Percentiles rank a stretch among this genome's conserved stretches.
phyloP scores from a whole-genome alignment of 1,140 invertebrate genomes.

The Theocolax elegans region DNA sequence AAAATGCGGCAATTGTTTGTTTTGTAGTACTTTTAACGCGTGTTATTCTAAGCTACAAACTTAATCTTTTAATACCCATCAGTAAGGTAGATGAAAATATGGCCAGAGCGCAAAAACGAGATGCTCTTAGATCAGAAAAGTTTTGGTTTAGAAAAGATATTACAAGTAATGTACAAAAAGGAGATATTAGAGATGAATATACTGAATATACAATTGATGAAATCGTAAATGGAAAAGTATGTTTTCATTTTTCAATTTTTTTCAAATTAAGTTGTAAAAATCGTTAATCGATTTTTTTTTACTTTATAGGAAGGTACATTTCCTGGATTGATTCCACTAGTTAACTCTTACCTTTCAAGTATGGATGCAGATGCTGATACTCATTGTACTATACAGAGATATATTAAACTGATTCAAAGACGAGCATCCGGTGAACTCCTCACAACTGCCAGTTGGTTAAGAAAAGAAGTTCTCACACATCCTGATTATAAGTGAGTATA shows the following conservation, averaged over 20 bases:
- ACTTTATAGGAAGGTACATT: conserved; percentile 82
- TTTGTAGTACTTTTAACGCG: conserved; percentile 97
- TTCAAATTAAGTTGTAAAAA: too few relatives aligned
- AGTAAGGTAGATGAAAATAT: conserved; percentile 99
- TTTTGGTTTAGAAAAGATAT: conserved; percentile 94
- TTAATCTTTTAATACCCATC: conserved; percentile 97
- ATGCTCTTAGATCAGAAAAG: conserved; percentile 84
- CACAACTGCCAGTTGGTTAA: conserved; percentile 92
- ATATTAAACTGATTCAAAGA: conserved; percentile 92
- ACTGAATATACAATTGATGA: conserved; percentile 90
- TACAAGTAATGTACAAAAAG: conserved; percentile 65
- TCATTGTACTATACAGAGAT: conserved; percentile 96
- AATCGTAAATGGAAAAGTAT: conserved; percentile 97
- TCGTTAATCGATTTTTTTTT: too few relatives aligned
- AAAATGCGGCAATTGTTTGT: conserved; percentile 99
- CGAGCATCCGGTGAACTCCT: conserved; percentile 87
- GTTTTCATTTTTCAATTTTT: conserved; percentile 7
- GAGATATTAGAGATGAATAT: conserved; percentile 66
- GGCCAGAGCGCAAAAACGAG: conserved; percentile 89
- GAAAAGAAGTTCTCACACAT: conserved; percentile 90
- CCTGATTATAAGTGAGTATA: conserved; percentile 84
- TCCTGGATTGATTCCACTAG: conserved; percentile 93
- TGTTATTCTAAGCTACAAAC: conserved; percentile 95
- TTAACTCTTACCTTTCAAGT: conserved; percentile 90
- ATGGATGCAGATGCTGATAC: conserved; percentile 97